phyloP scores from a whole-genome alignment of 2,113 vertebrate species.

The Capreolus pygargus region DNA sequence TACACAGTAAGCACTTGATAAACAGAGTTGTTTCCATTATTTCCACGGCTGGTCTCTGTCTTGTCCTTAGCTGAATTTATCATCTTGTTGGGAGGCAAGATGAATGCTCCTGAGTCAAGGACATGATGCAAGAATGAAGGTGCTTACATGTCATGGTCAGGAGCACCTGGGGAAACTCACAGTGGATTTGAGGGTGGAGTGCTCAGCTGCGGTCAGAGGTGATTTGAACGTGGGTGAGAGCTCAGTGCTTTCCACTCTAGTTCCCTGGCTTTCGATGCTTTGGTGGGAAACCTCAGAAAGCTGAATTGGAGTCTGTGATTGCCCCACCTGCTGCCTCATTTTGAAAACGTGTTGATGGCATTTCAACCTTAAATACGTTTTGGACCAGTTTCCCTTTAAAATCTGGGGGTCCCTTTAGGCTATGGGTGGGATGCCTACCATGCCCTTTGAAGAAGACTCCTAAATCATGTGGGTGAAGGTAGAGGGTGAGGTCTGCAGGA shows the following conservation, averaged over 20 bases:
- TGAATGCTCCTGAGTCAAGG: neutral
- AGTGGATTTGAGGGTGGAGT: neutral
- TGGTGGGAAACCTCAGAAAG: conserved; percentile 11
- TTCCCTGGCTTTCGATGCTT: neutral
- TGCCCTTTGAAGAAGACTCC: neutral
- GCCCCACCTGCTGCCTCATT: neutral
- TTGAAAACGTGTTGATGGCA: neutral
- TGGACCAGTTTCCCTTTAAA: neutral
- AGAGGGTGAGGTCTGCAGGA: neutral
- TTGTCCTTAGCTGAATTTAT: neutral
- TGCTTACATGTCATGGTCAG: fast-evolving
- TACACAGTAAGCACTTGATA: neutral
- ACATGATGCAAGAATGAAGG: neutral
- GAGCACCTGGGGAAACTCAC: neutral
- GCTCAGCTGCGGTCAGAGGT: neutral
- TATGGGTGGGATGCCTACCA: neutral
- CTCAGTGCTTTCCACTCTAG: neutral
- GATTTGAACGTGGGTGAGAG: neutral
- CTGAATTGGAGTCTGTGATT: neutral
- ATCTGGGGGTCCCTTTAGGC: neutral
- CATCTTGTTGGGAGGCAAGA: neutral
- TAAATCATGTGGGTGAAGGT: neutral
- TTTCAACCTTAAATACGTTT: neutral
- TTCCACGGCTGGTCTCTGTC: neutral
- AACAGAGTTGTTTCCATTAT: neutral